These are phyloP conservation scores for Pemphigus obesinymphae DNA, from an alignment of 1,140 invertebrate species.

Conservation along the genomic window DNA sequence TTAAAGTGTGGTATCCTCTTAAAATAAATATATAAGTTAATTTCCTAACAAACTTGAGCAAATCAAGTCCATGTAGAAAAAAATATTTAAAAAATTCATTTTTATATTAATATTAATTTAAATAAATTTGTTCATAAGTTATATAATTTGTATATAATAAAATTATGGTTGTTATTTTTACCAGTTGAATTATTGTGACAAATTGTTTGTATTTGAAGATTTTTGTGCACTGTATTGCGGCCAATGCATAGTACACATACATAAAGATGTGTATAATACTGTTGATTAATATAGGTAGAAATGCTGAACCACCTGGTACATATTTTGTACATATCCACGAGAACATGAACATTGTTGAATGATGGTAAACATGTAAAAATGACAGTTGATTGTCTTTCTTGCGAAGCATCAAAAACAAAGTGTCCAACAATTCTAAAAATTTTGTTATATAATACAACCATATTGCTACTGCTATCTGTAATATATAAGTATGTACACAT, in stretches of 20 bases:
- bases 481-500: background rate
- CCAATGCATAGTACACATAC: constrained; percentile 87
- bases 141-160: background rate
- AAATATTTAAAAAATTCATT: too few relatives aligned
- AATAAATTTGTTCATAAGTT: too few relatives aligned
- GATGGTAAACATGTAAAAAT: constrained; percentile 88
- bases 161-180: constrained; percentile 46
- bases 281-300: constrained; percentile 83
- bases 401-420: constrained; percentile 82
- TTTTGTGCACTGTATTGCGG: constrained; percentile 73
- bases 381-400: constrained; percentile 84
- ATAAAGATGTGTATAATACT: constrained; percentile 83
- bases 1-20: too few relatives aligned
- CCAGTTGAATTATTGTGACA: constrained; percentile 75
- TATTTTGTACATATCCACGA: constrained; percentile 97
- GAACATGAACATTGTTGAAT: constrained; percentile 84
- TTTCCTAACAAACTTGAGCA: too few relatives aligned
- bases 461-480: constrained; percentile 82
- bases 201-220: constrained; percentile 95
- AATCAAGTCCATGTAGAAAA: too few relatives aligned
- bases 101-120: too few relatives aligned
- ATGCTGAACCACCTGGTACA: constrained; percentile 88
- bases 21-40: too few relatives aligned
- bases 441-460: constrained; percentile 98
- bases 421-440: constrained; percentile 88